A percentile compares a stretch with the other conserved stretches of the same genome.
Conservation (phyloP, 2,113 vertebrate species). For the Gadus chalcogrammus region DNA sequence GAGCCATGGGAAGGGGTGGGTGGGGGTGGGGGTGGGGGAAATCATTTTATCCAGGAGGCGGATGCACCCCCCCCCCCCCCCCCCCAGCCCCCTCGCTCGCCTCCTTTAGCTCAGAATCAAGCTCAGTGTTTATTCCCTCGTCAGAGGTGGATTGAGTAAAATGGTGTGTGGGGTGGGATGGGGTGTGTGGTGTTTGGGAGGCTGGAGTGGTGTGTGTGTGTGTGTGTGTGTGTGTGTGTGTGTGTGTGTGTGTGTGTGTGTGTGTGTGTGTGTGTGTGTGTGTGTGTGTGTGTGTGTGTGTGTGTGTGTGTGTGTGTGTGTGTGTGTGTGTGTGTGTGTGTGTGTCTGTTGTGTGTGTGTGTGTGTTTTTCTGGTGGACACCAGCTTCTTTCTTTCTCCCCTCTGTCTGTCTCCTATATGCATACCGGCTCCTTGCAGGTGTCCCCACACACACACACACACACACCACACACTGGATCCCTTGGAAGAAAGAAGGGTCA, state of each 20-base stretch:
- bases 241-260: too few relatives aligned
- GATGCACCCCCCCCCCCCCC: conserved; percentile 62
- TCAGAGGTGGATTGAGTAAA: conserved; percentile 56
- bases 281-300: conserved; percentile 14
- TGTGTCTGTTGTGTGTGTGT: too few relatives aligned
- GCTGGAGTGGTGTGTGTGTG: background rate
- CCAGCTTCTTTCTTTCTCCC: conserved; percentile 73
- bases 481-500: conserved; percentile 25
- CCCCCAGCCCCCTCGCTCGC: too few relatives aligned
- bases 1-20: conserved; percentile 40
- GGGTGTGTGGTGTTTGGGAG: background rate
- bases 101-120: conserved; percentile 52
- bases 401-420: conserved; percentile 60
- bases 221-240: conserved; percentile 29
- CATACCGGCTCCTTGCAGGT: conserved; percentile 55
- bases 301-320: conserved; percentile 30
- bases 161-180: conserved; percentile 33
- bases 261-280: conserved; percentile 27
- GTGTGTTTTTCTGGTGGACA: conserved; percentile 61
- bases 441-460: conserved; percentile 51
- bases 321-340: too few relatives aligned
- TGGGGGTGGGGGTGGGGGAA: background rate
- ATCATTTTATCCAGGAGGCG: conserved; percentile 52
- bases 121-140: conserved; percentile 64
- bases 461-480: conserved; percentile 46